Percentiles rank a stretch among this genome's conserved stretches.
Conservation (phyloP, 2,797 vertebrate genomes). For the Oreochromis mossambicus region DNA sequence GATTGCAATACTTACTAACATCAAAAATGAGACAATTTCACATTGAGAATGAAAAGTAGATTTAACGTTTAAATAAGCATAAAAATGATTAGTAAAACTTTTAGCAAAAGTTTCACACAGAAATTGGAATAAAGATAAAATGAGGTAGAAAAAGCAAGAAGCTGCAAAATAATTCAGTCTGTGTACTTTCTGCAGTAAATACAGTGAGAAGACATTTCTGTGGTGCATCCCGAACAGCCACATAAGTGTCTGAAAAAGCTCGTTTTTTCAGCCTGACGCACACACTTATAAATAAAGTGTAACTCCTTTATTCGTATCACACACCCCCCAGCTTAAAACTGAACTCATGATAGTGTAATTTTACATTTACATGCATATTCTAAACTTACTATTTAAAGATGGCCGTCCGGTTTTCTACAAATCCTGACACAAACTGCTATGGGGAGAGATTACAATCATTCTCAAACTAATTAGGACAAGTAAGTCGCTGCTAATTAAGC, state of each 20-base stretch:
- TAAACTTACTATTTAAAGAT: neutral
- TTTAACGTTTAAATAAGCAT: neutral
- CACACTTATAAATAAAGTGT: neutral
- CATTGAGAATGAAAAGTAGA: neutral
- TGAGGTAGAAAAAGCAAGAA: neutral
- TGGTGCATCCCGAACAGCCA: neutral
- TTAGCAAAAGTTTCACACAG: neutral
- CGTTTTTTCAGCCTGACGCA: neutral
- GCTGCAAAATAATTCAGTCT: neutral
- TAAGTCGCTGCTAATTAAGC: neutral
- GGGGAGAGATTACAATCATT: neutral
- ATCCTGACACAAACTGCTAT: neutral
- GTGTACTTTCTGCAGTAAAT: constrained; percentile 9
- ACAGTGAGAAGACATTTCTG: neutral
- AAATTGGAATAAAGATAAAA: neutral
- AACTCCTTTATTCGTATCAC: neutral
- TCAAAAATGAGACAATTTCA: neutral
- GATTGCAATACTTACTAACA: neutral
- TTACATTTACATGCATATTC: neutral
- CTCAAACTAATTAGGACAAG: neutral
- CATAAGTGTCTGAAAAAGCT: neutral
- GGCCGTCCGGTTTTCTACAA: accelerated
- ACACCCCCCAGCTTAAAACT: neutral
- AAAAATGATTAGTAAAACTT: neutral
- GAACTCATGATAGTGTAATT: neutral